Conservation (phyloP, 2,113 vertebrate genomes). For the Heloderma charlesbogerti region DNA sequence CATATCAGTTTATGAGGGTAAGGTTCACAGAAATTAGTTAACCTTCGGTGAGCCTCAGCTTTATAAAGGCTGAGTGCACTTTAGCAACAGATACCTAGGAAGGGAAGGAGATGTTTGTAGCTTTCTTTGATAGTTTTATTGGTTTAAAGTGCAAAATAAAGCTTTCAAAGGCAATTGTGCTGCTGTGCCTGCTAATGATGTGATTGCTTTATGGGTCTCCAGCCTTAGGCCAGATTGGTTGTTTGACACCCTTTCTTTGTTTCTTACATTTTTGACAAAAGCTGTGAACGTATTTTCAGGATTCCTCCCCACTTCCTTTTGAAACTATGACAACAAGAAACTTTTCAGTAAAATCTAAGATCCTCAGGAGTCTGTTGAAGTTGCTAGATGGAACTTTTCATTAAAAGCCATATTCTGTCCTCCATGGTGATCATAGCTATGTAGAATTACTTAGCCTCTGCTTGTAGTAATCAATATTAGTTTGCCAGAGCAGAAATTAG, state of each 20-base stretch:
- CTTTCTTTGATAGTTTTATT: conserved; percentile 16
- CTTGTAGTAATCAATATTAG: neutral
- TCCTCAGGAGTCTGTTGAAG: neutral
- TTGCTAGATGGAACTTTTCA: neutral
- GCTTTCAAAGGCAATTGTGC: conserved; percentile 27
- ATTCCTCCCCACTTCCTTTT: neutral
- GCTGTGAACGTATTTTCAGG: conserved; percentile 1
- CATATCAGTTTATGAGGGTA: neutral
- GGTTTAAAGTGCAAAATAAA: conserved; percentile 22
- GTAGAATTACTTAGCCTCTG: neutral
- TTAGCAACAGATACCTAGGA: neutral
- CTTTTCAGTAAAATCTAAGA: neutral
- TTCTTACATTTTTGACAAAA: conserved; percentile 13
- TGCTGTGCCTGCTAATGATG: conserved; percentile 15
- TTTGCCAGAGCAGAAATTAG: neutral
- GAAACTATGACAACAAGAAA: neutral
- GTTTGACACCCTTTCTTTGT: neutral
- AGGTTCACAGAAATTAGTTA: neutral
- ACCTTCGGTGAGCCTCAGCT: neutral
- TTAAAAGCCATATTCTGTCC: neutral
- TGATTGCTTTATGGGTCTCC: conserved; percentile 16
- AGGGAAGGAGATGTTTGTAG: neutral
- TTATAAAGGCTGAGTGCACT: neutral
- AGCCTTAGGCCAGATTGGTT: neutral
- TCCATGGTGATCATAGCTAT: neutral